A percentile compares a stretch with the other conserved stretches of the same genome.
Conservation (phyloP, 2,888 invertebrate species). For the Cerastis rubricosa region DNA sequence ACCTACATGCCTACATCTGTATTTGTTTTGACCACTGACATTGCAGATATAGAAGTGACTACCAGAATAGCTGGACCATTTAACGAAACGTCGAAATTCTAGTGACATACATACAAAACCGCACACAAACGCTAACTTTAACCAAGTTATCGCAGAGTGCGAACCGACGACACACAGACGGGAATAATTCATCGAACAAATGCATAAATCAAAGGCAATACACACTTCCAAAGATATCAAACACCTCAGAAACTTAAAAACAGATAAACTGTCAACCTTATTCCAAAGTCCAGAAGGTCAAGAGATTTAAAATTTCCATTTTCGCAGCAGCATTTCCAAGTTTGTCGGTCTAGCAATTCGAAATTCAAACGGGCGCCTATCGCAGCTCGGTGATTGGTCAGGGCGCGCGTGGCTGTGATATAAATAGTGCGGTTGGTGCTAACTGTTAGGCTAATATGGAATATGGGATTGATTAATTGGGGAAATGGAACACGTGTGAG, state of each 20-base stretch:
- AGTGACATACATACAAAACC: conserved; percentile 57
- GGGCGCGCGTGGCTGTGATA: conserved; percentile 86
- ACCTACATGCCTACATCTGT: not conserved
- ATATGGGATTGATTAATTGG: conserved; percentile 77
- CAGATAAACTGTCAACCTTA: conserved; percentile 63
- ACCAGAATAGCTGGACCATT: not conserved
- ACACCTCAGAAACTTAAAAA: conserved; percentile 42
- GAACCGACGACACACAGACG: conserved; percentile 81
- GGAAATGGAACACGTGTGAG: conserved; percentile 57
- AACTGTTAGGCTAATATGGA: conserved; percentile 81
- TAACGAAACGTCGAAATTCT: conserved; percentile 26
- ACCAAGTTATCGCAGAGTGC: conserved; percentile 80
- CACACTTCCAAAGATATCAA: conserved; percentile 70
- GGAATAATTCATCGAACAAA: conserved; percentile 89
- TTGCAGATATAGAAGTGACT: not conserved
- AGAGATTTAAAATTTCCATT: conserved; percentile 57
- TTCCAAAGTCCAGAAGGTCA: conserved; percentile 15
- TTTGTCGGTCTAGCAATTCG: conserved; percentile 81
- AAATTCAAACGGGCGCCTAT: conserved; percentile 89
- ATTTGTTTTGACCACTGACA: not conserved
- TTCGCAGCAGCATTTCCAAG: conserved; percentile 64
- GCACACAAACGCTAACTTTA: conserved; percentile 59
- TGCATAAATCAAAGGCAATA: conserved; percentile 88
- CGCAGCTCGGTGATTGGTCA: conserved; percentile 87
- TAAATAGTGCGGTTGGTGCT: conserved; percentile 87